These are phyloP conservation scores for Mechanitis messenoides DNA, from an alignment of 2,888 invertebrate species.

Conservation along the genomic window DNA sequence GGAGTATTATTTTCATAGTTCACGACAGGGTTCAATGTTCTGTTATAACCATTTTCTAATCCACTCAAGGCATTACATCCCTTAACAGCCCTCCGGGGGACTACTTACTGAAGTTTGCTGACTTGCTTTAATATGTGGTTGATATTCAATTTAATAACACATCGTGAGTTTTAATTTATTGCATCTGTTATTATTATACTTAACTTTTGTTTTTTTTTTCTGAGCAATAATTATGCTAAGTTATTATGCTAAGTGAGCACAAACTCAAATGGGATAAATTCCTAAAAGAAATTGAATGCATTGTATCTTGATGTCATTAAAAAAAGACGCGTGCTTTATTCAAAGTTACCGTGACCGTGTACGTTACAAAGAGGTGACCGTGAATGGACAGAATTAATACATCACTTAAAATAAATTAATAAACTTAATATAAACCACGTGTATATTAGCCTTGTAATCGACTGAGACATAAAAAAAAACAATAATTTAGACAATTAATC, in stretches of 20 bases:
- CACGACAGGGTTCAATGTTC: conserved; percentile 12
- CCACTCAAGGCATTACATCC: conserved; percentile 15
- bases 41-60: conserved; percentile 17
- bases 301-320: too few relatives aligned
- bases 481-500: conserved; percentile 4
- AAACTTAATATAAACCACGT: not conserved
- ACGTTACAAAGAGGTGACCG: not conserved
- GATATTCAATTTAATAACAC: conserved; percentile 14
- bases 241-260: too few relatives aligned
- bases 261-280: too few relatives aligned
- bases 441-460: not conserved
- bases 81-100: conserved; percentile 16
- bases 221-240: not conserved
- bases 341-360: too few relatives aligned
- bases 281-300: too few relatives aligned
- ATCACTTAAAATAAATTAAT: too few relatives aligned
- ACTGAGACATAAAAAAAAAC: not conserved
- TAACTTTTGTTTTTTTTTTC: not conserved
- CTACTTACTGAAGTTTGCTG: conserved; percentile 15
- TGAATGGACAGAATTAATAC: too few relatives aligned
- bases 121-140: conserved; percentile 13
- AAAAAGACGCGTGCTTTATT: not conserved
- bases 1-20: conserved; percentile 11
- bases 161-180: not conserved
- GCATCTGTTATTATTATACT: not conserved